Conservation (phyloP, 2,888 invertebrate species). For the Pelosia muscerda region DNA sequence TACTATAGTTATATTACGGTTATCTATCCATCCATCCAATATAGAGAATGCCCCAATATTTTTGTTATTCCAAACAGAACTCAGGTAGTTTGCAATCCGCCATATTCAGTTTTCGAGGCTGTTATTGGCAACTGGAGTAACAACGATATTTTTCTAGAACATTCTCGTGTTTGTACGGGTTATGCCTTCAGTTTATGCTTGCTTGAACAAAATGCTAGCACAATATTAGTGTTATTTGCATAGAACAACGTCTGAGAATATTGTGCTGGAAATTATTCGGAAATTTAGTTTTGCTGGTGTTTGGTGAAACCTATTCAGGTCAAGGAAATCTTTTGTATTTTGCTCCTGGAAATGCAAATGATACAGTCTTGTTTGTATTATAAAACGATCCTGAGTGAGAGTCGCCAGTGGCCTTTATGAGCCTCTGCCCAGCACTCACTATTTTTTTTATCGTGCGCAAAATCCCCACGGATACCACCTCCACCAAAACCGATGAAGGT, state of each 20-base stretch:
- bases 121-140: constrained; percentile 15
- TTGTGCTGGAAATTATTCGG: background rate
- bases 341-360: background rate
- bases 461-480: no score
- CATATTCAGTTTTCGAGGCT: constrained; percentile 5
- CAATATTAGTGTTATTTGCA: constrained; percentile 13
- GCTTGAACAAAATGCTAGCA: background rate
- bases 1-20: no score
- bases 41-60: constrained; percentile 12
- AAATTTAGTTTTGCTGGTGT: background rate
- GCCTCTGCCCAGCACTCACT: no score
- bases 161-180: constrained; percentile 6
- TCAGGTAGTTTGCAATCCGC: background rate
- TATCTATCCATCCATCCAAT: constrained; percentile 6
- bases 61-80: constrained; percentile 16
- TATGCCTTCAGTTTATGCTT: constrained; percentile 7
- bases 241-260: constrained; percentile 10
- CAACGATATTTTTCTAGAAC: constrained; percentile 14
- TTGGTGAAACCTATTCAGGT: background rate
- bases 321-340: background rate
- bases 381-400: no score
- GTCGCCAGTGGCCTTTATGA: no score
- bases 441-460: no score
- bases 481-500: no score
- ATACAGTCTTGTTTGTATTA: no score